These are phyloP conservation scores for Neodiprion fabricii DNA, from an alignment of 1,140 invertebrate genomes.

Conservation along the genomic window DNA sequence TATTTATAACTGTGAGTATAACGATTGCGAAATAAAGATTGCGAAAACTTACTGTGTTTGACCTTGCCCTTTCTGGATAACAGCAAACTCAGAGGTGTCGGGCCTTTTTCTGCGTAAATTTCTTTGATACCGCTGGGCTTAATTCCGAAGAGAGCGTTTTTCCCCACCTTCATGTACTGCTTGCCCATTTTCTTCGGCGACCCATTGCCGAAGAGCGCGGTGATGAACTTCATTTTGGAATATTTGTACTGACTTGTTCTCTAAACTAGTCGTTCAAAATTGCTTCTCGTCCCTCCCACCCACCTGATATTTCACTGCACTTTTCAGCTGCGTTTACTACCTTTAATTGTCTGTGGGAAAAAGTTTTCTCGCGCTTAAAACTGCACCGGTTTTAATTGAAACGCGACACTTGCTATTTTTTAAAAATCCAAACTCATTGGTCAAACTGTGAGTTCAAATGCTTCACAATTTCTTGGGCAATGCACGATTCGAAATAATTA, in stretches of 20 bases:
- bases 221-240: conserved; percentile 56
- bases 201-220: conserved; percentile 52
- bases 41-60: conserved; percentile 72
- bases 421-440: not conserved
- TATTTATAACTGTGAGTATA: no score
- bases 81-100: conserved; percentile 74
- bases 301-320: conserved; percentile 19
- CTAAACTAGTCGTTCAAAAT: not conserved
- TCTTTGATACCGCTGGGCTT: conserved; percentile 51
- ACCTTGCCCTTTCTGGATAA: conserved; percentile 77
- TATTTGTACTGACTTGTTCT: not conserved
- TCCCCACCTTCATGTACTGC: conserved; percentile 77
- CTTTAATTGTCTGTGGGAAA: not conserved
- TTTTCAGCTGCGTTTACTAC: not conserved
- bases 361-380: no score
- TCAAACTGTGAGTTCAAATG: not conserved
- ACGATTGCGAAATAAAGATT: no score
- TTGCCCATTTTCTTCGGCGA: conserved; percentile 63
- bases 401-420: not conserved
- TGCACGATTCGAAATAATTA: not conserved
- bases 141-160: conserved; percentile 73
- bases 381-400: not conserved
- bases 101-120: conserved; percentile 60
- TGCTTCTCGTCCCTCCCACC: conserved; percentile 7
- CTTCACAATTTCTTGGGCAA: not conserved